A percentile compares a stretch with the other conserved stretches of the same genome.
Conservation (phyloP, 2,888 invertebrate genomes). For the Siphlonurus alternatus region DNA sequence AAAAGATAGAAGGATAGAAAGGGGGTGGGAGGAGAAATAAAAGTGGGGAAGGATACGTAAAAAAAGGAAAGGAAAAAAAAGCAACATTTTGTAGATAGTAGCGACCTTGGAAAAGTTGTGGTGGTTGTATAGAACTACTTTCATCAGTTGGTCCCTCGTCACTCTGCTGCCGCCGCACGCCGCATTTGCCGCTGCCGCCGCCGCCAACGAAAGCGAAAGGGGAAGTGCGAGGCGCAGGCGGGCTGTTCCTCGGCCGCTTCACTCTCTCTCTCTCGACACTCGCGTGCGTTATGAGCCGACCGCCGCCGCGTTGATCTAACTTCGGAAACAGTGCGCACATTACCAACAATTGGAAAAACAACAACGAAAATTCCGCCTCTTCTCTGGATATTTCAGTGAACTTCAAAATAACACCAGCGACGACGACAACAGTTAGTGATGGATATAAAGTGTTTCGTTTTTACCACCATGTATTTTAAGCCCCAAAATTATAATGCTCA, state of each 20-base stretch:
- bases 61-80: background rate
- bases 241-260: background rate
- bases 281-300: background rate
- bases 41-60: background rate
- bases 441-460: background rate
- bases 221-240: background rate
- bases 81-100: background rate
- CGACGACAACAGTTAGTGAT: too few species aligned
- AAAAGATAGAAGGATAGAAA: background rate
- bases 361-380: too few species aligned
- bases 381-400: too few species aligned
- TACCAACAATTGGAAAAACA: too few species aligned
- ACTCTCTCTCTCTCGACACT: background rate
- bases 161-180: background rate
- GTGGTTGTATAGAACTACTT: slow-evolving; percentile 1
- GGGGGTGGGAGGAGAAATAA: background rate
- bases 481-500: too few species aligned
- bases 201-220: slow-evolving; percentile 2
- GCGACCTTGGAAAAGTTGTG: slow-evolving; percentile 4
- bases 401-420: too few species aligned
- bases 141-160: background rate
- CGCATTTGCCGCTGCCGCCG: background rate
- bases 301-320: background rate
- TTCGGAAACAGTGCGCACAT: background rate
- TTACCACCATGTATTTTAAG: too few species aligned